Evolutionary conservation across 2,888 invertebrate species (phyloP), one percentile per base, ranked within the genome.

Genomic region (Andrena trimmerana): DNA sequence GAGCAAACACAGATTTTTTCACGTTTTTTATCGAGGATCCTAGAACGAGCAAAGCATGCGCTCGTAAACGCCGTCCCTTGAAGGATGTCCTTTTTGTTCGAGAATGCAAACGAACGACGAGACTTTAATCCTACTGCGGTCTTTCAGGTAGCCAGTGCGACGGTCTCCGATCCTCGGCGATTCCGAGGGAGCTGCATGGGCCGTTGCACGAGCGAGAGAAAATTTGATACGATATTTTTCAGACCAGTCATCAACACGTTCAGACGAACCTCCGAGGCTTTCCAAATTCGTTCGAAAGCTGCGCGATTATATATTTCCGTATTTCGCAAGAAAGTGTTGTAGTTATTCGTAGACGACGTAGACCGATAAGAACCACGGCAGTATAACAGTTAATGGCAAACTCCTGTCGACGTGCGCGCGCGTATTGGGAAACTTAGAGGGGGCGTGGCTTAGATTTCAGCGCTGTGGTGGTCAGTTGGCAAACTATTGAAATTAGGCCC

Each of bases 211-310:
- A 31, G 16, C 24, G 27, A 48, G 31, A 69, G 74, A 74, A 66
- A 60, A 80, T 77, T 80, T 77, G 54, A 74, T 74, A 80, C 69
- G 36, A 75, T 81, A 80, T 80, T 80, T 80, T 81, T 81, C 80
- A 69, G 68, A 54, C 27, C 7, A 13, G 24, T 78, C 73, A 48
- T 42, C 20, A 16, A 52, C 20, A n/a, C 48, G 57, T 63, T 57
- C 5, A 7, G 16, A 42, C 6, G 20, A 42, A 52, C n/a, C n/a
- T 71, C 13, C 31, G 42, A 54, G 54, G 36, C 31, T 57, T 69
- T 68, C 24, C 60, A 24, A 52, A 16, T 62, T 29, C 24, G 52
- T n/a, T 60, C 52, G 52, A 54, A 10, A 63, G 24, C 5, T 36
- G 52, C 36, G 60, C 50, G 52, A 76, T 10, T 48, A 63, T 29